These are phyloP conservation scores for Tyrophagus putrescentiae DNA, from an alignment of 1,140 invertebrate genomes.

Conservation along the genomic window DNA sequence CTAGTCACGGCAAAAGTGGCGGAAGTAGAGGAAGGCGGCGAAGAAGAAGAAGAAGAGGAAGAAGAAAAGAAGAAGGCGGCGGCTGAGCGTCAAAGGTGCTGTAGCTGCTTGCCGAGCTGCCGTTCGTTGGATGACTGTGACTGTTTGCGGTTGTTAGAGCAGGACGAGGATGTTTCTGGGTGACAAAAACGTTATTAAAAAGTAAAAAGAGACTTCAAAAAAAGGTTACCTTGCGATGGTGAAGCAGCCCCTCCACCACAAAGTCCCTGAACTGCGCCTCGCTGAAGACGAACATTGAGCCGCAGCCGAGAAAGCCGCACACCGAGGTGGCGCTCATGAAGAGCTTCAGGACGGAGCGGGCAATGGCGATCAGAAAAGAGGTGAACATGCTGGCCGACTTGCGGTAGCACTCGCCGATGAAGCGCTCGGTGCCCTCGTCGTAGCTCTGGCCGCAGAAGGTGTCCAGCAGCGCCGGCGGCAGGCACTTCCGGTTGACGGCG, in stretches of 20 bases:
- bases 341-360: conserved; percentile 48
- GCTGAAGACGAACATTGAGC: conserved; percentile 85
- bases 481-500: neutral
- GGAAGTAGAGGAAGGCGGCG: neutral
- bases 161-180: neutral
- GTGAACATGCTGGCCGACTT: conserved; percentile 57
- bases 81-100: neutral
- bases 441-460: conserved; percentile 28
- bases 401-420: conserved; percentile 50
- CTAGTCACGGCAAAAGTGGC: neutral
- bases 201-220: no score
- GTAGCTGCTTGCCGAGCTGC: neutral
- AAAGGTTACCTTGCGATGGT: no score
- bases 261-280: conserved; percentile 45
- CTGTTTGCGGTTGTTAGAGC: conserved; percentile 38
- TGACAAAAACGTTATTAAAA: no score
- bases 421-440: conserved; percentile 53
- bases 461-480: neutral
- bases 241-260: conserved; percentile 32
- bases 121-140: neutral
- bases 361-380: conserved; percentile 56
- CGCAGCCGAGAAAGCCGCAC: conserved; percentile 67
- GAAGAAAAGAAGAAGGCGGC: neutral
- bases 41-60: conserved; percentile 12
- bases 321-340: conserved; percentile 68